phyloP scores from a whole-genome alignment of 2,797 vertebrate species.

The Arnoldichthys spilopterus region DNA sequence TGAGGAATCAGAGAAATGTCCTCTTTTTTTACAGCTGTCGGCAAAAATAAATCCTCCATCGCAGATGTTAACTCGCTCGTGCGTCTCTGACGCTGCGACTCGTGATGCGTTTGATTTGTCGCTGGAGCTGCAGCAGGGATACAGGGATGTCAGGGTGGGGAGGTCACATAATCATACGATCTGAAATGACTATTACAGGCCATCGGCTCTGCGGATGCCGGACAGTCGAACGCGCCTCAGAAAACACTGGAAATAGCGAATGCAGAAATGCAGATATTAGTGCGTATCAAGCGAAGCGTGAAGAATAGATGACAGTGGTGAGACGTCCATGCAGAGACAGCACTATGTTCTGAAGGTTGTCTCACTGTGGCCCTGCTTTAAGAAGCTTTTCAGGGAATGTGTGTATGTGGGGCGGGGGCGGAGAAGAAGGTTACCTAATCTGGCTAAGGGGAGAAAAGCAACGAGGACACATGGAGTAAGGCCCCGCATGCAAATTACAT shows the following conservation, averaged over 20 bases:
- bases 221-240: constrained; percentile 33
- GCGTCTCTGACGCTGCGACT: background rate
- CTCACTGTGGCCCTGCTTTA: constrained; percentile 24
- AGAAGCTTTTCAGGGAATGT: constrained; percentile 26
- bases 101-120: constrained; percentile 11
- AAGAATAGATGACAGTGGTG: constrained; percentile 48
- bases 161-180: constrained; percentile 9
- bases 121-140: constrained; percentile 3
- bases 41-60: background rate
- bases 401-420: background rate
- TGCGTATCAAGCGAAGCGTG: background rate
- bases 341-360: constrained; percentile 31
- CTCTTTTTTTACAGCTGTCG: constrained; percentile 6
- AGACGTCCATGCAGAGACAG: constrained; percentile 32
- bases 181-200: constrained; percentile 17
- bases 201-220: background rate
- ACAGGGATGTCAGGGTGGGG: background rate
- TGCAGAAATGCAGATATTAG: constrained; percentile 32
- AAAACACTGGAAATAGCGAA: constrained; percentile 31
- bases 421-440: constrained; percentile 47
- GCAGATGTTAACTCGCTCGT: background rate
- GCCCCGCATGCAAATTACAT: constrained; percentile 42
- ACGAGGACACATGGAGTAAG: background rate
- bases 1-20: background rate
- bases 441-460: constrained; percentile 17